Base-by-base conservation (phyloP, 2,113 vertebrate genomes). In the Mus pahari region DNA sequence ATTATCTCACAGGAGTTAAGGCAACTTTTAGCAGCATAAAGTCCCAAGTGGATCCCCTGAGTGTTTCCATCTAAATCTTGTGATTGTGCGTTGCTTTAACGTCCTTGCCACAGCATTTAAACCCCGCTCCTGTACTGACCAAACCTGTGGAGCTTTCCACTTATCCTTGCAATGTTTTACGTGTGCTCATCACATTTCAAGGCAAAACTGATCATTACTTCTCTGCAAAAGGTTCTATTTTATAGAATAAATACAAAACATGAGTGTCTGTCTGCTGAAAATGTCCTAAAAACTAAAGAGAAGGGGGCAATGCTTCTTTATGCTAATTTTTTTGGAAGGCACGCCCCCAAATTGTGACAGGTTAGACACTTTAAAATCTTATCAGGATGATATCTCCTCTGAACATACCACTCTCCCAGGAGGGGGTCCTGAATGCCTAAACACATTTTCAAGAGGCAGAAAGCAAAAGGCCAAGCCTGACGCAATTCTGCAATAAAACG, bases 1-100 rank as follows among this genome's bases (percentile, higher is more conserved):
- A 58, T 83, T 60, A 89, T 62, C 26, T 74, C 87, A 70, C 13
- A 64, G 95, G 48, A 93, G 86, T 36, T 55, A 42, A 86, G 74
- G 39, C 92, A 78, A 74, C n/a, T 28, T 74, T 86, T 64, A 39
- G 89, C 90, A 92, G 42, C 22, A 75, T 79, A 91, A 77, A 95
- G 10, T 55, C 28, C 13, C 0, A 1, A 94, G 77, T 0, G 28
- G 94, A 77, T 71, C 93, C 79, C 55, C 16, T 74, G 13, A 74
- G 26, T 68, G 31, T 58, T 82, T 53, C 92, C 81, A 55, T 22
- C 64, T 53, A 97, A 93, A 64, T 93, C 70, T 33, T 86, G 68
- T 84, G 60, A 94, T 14, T 19, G 92, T 94, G 95, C 79, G 66
- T n/a, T 90, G 89, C 90, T 97, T 96, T 96, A 97, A 96, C 84